Base-by-base conservation (phyloP, 1,140 invertebrate species). In the Formica selysi region DNA sequence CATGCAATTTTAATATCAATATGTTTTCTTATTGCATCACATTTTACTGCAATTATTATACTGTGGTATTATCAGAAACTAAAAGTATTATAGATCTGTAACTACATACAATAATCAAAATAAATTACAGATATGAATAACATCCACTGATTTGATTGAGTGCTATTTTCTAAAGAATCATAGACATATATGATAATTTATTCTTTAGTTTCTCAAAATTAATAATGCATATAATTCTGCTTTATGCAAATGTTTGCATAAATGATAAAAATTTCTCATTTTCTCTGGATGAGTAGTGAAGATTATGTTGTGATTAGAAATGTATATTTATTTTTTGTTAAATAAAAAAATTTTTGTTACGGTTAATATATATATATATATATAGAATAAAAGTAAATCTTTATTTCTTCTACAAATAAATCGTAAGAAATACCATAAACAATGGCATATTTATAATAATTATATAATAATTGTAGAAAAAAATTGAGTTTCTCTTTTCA, bases 11-110 rank as follows among this genome's bases (percentile, higher is more conserved):
- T 59, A 48, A 54, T 65, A 62, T 78, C 19, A 68, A 57, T 44
- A 51, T 61, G 13, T 76, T 59, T 13, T 1, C 59, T 8, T n/a
- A 16, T 86, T 19, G 36, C 38, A 48, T 16, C 13, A 19, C 54
- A 74, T 0, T 67, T 87, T 36, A 6, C 13, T 38, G 22, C 51
- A 74, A n/a, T 11, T 67, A 78, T 44, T 80, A 36, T 32, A 29
- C 68, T 87, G 70, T 78, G 44, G 5, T 62, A 76, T 76, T 26
- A 41, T 41, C 19, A 61, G 1, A 41, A 76, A 74, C 32, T 0
- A 54, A 16, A 51, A 51, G 48, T 16, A 11, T 29, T 16, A 64
- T 13, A 19, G 13, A 16, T 64, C 29, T 51, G 13, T 62, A 13
- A 64, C 29, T 64, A 62, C 32, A 29, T 29, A 62, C 32, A 64